phyloP scores from a whole-genome alignment of 2,888 invertebrate species.

The Chelonus formosanus region DNA sequence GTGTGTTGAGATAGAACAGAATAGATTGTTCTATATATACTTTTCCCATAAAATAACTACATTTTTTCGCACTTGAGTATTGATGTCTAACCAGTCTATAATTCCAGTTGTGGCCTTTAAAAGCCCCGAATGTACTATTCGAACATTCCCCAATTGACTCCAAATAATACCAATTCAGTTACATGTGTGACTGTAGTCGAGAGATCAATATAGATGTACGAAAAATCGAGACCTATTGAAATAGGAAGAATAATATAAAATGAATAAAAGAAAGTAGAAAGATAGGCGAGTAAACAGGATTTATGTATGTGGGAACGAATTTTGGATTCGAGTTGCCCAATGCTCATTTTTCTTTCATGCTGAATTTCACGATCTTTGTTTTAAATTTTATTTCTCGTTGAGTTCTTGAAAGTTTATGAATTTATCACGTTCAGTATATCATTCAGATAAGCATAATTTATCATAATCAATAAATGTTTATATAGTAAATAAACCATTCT shows the following conservation, averaged over 20 bases:
- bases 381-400: slow-evolving; percentile 18
- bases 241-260: not conserved
- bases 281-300: not conserved
- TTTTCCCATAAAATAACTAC: not conserved
- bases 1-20: not conserved
- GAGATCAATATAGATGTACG: slow-evolving; percentile 6
- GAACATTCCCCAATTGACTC: slow-evolving; percentile 8
- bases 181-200: not conserved
- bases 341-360: no score
- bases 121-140: slow-evolving; percentile 6
- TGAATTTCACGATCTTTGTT: no score
- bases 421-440: not conserved
- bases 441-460: no score
- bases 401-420: not conserved
- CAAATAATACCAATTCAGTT: slow-evolving; percentile 1
- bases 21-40: not conserved
- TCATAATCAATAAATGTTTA: no score
- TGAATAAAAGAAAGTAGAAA: not conserved
- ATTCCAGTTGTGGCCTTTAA: slow-evolving; percentile 1
- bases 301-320: no score
- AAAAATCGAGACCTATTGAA: not conserved
- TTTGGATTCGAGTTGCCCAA: no score
- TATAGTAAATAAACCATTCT: no score
- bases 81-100: not conserved
- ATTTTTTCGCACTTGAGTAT: not conserved